Evolutionary conservation across 2,113 vertebrate genomes (phyloP), one percentile per base, ranked within the genome.

Genomic region (Puma concolor): DNA sequence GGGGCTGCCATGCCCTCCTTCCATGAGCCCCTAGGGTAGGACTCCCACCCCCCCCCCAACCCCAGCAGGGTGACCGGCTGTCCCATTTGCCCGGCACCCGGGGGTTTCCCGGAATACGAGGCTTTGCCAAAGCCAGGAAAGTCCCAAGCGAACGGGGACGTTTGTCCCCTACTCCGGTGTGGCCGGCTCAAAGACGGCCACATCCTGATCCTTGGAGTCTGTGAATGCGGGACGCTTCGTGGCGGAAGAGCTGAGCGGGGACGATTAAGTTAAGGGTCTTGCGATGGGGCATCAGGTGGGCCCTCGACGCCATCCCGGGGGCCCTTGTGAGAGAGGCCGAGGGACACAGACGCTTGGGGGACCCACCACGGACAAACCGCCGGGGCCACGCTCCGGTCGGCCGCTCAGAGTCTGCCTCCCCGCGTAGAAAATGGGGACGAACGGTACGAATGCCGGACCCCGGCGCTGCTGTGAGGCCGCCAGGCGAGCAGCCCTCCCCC

Each of bases 361-460:
- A 6, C 48, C 4, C 31, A 21, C 16, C 48, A 33, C 16, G 19
- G 4, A 79, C 31, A 12, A 29, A 29, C 10, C 48, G 4, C 31
- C 0, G 0, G 2, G 48, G 48, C 48, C 33, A 8, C 8, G 4
- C 79, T 25, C 79, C 0, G 10, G 21, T 7, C 0, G 2, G 31
- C 7, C 0, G 0, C 33, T 7, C 31, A 15, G 2, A 54, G 66
- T 36, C 50, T 4, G 25, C 12, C 16, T 57, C 25, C 48, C 19
- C 50, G 0, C 84, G 23, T 38, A 27, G 50, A 72, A 88, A 36
- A 54, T 16, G 33, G 66, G 33, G 9, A 15, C 0, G 1, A 41
- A 48, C 11, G 13, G 14, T 14, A 8, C 33, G 8, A 44, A 1
- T 1, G 60, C 82, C 29, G 2, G 33, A 11, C 14, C 44, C 41